phyloP scores from a whole-genome alignment of 2,113 vertebrate genomes.

The Blennius ocellaris region DNA sequence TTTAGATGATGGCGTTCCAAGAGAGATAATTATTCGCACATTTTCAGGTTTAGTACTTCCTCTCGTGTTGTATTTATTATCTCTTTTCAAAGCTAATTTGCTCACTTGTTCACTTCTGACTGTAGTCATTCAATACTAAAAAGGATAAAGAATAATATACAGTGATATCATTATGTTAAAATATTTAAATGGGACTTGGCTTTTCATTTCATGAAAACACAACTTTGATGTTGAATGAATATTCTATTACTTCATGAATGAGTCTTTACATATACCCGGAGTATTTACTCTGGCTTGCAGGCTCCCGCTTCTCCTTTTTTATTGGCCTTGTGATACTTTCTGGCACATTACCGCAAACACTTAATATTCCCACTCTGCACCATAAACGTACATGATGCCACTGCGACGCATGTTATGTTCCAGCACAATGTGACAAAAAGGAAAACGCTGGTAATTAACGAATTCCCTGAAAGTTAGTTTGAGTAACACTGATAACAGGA shows the following conservation, averaged over 20 bases:
- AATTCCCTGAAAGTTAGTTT: too few relatives aligned
- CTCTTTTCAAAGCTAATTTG: too few relatives aligned
- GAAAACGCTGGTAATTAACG: too few relatives aligned
- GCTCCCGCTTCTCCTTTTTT: slow-evolving; percentile 13
- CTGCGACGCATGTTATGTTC: not conserved
- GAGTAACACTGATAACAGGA: too few relatives aligned
- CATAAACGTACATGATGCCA: slow-evolving; percentile 14
- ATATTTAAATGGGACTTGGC: slow-evolving; percentile 4
- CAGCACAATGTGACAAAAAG: slow-evolving; percentile 1
- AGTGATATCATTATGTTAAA: not conserved
- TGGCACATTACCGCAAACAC: slow-evolving; percentile 21
- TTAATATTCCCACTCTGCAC: slow-evolving; percentile 8
- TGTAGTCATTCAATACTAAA: too few relatives aligned
- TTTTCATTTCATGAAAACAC: slow-evolving; percentile 19
- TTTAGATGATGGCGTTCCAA: not conserved
- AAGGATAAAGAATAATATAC: too few relatives aligned
- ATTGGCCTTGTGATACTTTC: slow-evolving; percentile 17
- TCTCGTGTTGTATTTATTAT: too few relatives aligned
- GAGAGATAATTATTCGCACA: not conserved
- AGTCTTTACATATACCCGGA: slow-evolving; percentile 17
- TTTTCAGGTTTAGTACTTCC: too few relatives aligned
- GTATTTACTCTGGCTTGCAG: slow-evolving; percentile 17
- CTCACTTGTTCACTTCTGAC: too few relatives aligned
- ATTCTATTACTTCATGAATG: slow-evolving; percentile 6
- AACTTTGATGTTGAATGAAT: slow-evolving; percentile 11